Percentiles rank a stretch among this genome's conserved stretches.
Evolutionary conservation across 2,888 invertebrate genomes (phyloP).

Genomic region (Diaperis boleti): DNA sequence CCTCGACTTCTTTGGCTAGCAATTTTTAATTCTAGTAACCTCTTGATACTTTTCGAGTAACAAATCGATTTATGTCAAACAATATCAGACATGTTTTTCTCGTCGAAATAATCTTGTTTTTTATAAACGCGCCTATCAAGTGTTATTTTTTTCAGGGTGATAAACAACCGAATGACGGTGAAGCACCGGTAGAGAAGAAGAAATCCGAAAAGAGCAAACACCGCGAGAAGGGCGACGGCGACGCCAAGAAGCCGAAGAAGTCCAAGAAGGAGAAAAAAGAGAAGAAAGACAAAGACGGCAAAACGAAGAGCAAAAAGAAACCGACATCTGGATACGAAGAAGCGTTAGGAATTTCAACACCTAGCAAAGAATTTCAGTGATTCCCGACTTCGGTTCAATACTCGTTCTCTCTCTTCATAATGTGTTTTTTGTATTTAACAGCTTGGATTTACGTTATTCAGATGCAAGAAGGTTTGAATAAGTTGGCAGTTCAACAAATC

Average conservation of each 20-base stretch:
- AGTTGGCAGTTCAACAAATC: constrained; percentile 48
- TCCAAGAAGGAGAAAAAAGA: constrained; percentile 56
- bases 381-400: constrained; percentile 48
- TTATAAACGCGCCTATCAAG: too few species aligned
- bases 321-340: constrained; percentile 87
- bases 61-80: too few species aligned
- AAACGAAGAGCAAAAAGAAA: constrained; percentile 60
- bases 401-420: constrained; percentile 17
- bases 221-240: constrained; percentile 64
- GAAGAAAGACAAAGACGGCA: constrained; percentile 56
- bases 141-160: constrained; percentile 29
- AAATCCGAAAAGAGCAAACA: constrained; percentile 60
- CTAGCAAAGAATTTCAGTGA: constrained; percentile 83
- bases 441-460: constrained; percentile 13
- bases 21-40: too few species aligned
- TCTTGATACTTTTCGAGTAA: too few species aligned
- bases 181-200: constrained; percentile 66
- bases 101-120: too few species aligned
- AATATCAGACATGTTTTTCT: too few species aligned
- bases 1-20: too few species aligned
- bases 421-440: constrained; percentile 10
- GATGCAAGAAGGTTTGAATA: constrained; percentile 1
- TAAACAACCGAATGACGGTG: constrained; percentile 65
- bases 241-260: constrained; percentile 52
- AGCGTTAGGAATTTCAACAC: constrained; percentile 90